Conservation (phyloP, 2,797 vertebrate genomes). For the Myiotriccus ornatus region DNA sequence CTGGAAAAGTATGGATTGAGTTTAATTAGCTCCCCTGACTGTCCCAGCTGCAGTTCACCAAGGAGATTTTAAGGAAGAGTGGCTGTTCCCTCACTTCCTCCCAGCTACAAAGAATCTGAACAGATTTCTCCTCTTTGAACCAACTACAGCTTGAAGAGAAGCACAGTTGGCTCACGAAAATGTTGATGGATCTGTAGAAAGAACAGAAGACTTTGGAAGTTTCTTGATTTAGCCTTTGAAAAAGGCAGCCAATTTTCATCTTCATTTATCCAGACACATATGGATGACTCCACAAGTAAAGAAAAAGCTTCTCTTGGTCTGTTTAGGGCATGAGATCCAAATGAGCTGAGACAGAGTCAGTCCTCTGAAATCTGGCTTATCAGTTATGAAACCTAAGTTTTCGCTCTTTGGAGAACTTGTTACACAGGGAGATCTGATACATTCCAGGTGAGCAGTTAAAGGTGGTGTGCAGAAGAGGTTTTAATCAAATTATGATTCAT, state of each 20-base stretch:
- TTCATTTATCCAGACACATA: not conserved
- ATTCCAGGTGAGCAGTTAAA: not conserved
- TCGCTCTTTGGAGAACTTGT: not conserved
- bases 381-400: not conserved
- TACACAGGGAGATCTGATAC: not conserved
- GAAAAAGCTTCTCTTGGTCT: not conserved
- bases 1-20: not conserved
- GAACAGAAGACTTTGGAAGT: not conserved
- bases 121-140: not conserved
- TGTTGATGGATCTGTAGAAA: not conserved
- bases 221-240: not conserved
- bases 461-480: not conserved
- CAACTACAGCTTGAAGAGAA: not conserved
- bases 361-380: not conserved
- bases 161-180: not conserved
- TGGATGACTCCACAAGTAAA: not conserved
- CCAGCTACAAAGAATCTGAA: not conserved
- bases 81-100: not conserved
- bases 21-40: not conserved
- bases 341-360: not conserved
- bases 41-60: not conserved
- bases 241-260: not conserved
- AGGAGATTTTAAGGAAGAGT: not conserved
- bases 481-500: not conserved
- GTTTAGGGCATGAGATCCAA: not conserved